Evolutionary conservation across 2,113 vertebrate species (phyloP).

Genomic region (Malurus elegans): DNA sequence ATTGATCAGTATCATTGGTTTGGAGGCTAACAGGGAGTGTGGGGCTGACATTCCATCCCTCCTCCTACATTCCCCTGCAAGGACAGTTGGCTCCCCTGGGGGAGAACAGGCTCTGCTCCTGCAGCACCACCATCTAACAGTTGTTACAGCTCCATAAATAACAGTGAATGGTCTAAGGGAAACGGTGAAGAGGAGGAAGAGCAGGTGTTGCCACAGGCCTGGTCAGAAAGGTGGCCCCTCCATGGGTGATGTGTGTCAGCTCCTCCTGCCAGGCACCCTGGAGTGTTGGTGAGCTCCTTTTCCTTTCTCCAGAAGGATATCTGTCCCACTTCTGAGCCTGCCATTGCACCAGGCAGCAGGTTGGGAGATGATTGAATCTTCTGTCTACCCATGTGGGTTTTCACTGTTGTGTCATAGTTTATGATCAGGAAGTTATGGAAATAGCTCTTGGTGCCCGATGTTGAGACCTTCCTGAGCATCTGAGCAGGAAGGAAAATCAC

Average conservation of each 20-base stretch:
- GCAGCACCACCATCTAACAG: not conserved
- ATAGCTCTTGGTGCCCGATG: not conserved
- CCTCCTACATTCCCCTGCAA: not conserved
- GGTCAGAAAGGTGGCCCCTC: not conserved
- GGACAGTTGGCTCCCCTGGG: not conserved
- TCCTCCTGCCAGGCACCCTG: constrained; percentile 11
- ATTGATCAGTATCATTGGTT: not conserved
- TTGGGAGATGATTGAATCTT: not conserved
- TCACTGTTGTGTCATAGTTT: not conserved
- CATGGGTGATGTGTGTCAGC: not conserved
- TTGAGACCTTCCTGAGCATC: not conserved
- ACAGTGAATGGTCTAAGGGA: not conserved
- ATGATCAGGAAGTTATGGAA: not conserved
- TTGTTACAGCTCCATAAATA: constrained; percentile 32
- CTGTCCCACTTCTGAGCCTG: not conserved
- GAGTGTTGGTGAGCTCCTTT: not conserved
- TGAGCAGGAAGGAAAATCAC: not conserved
- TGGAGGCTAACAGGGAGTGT: not conserved
- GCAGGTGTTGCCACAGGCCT: constrained; percentile 17
- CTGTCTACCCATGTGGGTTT: not conserved
- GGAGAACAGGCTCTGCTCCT: not conserved
- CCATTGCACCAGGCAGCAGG: not conserved
- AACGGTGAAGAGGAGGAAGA: not conserved
- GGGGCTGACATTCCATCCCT: not conserved
- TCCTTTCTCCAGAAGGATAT: not conserved